Evolutionary conservation across 2,113 vertebrate genomes (phyloP), one percentile per base, ranked within the genome.

Genomic region (Halichoerus grypus): DNA sequence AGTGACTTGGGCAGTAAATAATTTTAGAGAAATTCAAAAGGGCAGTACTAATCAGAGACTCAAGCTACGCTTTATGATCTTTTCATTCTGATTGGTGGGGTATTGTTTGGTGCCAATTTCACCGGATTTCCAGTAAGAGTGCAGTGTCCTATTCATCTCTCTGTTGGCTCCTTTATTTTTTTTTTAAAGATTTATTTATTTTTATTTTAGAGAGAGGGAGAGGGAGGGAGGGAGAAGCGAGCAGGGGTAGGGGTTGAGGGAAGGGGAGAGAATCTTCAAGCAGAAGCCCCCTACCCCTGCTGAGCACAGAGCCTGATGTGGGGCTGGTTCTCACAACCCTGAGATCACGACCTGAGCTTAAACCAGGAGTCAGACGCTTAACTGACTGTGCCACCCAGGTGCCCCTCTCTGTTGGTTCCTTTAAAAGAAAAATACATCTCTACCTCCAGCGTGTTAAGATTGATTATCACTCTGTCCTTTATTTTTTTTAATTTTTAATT

Each of bases 61-160:
- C 53, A 15, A 0, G 39, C 31, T 67, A 1, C 14, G 0, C 31
- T 51, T 19, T 3, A 2, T 8, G 24, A 31, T 22, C 51, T 33
- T 84, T 39, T 36, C 33, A 4, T 82, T 31, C 53, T n/a, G 33
- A 26, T 6, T 2, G 51, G 51, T 1, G 22, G 83, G 22, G 53
- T 12, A 1, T 15, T 33, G 39, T 74, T 69, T 22, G 49, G 28
- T 42, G 83, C 39, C 63, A 11, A 0, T 28, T 42, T 36, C 12
- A 15, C n/a, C 0, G 15, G 83, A 12, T 57, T 53, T n/a, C 46
- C 71, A 13, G 1, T 28, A 31, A 42, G 53, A 55, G 14, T 33
- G 4, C 15, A 24, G 31, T 0, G 24, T 53, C 7, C 49, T 33
- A 0, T 21, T 57, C 55, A 7, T 57, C 16, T 19, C 39, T 63